Evolutionary conservation across 1,140 invertebrate genomes (phyloP), one percentile per base, ranked within the genome.

Genomic region (Cephus cinctus): DNA sequence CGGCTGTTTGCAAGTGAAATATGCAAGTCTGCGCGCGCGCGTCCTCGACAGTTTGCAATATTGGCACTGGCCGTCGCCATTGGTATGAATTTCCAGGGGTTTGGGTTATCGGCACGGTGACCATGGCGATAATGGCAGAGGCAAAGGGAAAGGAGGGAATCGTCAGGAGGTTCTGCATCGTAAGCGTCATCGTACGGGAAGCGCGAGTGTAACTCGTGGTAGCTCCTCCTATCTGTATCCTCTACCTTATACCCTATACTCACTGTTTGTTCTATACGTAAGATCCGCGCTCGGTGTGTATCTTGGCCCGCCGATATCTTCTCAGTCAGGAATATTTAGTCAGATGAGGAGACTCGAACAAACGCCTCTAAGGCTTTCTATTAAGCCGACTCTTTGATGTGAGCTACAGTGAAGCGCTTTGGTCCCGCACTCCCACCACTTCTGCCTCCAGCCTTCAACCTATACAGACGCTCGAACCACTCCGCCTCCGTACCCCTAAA

Each of bases 281-380:
- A 72, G 63, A 72, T 71, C 65, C 50, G 58, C 57, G 43, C 53
- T 3, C 16, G 25, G 47, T 73, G 68, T 73, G 66, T 73, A 69
- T 72, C 63, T 74, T 72, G 61, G 68, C 70, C 63, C 64, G 59
- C 61, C 69, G 64, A 72, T 70, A 72, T 73, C 67, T 70, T 27
- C 25, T 46, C 57, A 65, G 61, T 59, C 62, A 65, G 57, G 68
- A 75, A 74, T 75, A 75, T 75, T 76, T 75, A 75, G 73, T 74
- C 72, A 73, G 69, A 73, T 72, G 72, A 75, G 66, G 67, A 75
- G 68, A 76, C 69, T 71, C 71, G 74, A 76, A 76, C 71, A 75
- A 76, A 75, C 64, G 73, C 73, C 74, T 76, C 67, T 75, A 74
- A 75, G 74, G 74, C 74, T 75, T 75, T 75, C 71, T 75, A 74